Evolutionary conservation across 2,797 vertebrate species (phyloP).

Genomic region (Mustela erminea): DNA sequence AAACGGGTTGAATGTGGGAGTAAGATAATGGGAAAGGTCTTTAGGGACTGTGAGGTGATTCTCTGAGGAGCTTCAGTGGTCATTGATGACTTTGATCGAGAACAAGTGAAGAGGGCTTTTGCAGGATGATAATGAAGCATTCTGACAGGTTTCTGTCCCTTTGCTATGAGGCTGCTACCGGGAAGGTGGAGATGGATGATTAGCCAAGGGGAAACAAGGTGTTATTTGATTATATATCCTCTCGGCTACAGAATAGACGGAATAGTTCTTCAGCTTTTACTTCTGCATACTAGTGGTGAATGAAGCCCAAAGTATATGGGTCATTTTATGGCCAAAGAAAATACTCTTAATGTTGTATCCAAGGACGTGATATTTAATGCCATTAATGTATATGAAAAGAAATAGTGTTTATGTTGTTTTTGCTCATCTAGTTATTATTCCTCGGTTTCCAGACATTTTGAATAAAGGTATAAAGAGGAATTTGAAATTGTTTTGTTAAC

Average conservation of each 20-base stretch:
- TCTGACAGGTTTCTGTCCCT: background rate
- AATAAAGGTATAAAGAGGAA: background rate
- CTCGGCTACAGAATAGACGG: background rate
- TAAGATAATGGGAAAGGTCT: background rate
- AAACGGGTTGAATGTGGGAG: background rate
- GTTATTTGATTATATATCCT: background rate
- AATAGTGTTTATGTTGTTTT: background rate
- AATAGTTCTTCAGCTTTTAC: background rate
- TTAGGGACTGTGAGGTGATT: background rate
- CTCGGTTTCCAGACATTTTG: background rate
- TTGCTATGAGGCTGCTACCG: background rate
- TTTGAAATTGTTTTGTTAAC: background rate
- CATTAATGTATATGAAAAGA: slow-evolving; percentile 7
- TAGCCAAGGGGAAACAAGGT: background rate
- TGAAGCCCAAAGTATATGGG: background rate
- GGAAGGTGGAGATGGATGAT: background rate
- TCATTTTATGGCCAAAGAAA: background rate
- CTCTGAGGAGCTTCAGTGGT: background rate
- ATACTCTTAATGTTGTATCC: background rate
- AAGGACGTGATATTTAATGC: background rate
- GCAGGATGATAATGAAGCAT: background rate
- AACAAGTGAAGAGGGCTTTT: background rate
- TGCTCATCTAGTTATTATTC: background rate
- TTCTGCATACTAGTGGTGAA: background rate
- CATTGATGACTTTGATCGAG: background rate